Evolutionary conservation across 2,888 invertebrate species (phyloP), one percentile per base, ranked within the genome.

Genomic region (Molanna angustata): DNA sequence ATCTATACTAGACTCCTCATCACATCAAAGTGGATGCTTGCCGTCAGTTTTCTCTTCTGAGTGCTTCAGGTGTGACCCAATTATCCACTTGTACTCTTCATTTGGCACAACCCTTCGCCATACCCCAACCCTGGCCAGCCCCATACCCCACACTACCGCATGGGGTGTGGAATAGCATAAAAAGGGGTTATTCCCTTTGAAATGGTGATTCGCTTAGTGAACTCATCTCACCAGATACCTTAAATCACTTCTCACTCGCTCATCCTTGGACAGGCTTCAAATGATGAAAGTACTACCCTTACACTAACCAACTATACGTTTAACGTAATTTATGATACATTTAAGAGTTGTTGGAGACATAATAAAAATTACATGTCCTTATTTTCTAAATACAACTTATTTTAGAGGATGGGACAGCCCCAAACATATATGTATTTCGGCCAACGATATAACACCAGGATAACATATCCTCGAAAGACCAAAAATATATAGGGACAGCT

Each of bases 191-290:
- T 32, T 45, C 49, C 41, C 46, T 54, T 54, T 54, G 50, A 54
- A 47, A 54, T 54, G 54, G 49, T 54, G 54, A 54, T 54, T 54
- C 54, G 54, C 49, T 54, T 48, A 49, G 54, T 54, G 49, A 54
- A 55, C 48, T 52, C 52, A 49, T 49, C 52, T 49, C 41, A 33
- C 31, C 31, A 43, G 49, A 37, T 33, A 37, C 53, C 53, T 50
- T 55, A 50, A 53, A 57, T 53, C 57, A 53, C 57, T 57, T 49
- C 49, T 33, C 40, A 32, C 48, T 42, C 53, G 37, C n/a, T 11
- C 21, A 41, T 19, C n/a, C 17, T 27, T 27, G 27, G 11, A 11
- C 27, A 27, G 6, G 11, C 11, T 27, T 27, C 27, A 7, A 27
- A 4, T 27, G 27, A 27, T 27, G 11, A 4, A 27, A 27, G 11